Conservation (phyloP, 2,888 invertebrate species). For the Microplitis deprimator region DNA sequence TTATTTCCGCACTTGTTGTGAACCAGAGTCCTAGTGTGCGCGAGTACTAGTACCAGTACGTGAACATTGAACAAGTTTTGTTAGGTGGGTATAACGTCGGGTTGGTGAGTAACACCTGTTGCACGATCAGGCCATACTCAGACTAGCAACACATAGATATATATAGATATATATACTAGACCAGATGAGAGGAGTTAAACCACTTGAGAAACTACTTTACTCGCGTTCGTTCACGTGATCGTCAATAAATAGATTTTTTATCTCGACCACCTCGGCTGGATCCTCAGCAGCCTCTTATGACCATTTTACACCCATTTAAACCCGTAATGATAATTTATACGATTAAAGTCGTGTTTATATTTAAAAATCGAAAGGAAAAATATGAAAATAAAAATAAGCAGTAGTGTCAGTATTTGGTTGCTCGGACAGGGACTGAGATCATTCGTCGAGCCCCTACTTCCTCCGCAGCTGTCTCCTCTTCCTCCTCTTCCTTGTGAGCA, state of each 20-base stretch:
- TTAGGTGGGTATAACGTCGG: background rate
- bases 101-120: slow-evolving; percentile 28
- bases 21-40: background rate
- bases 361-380: background rate
- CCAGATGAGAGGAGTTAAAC: background rate
- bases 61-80: slow-evolving; percentile 2
- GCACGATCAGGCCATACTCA: slow-evolving; percentile 23
- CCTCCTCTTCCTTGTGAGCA: slow-evolving; percentile 14
- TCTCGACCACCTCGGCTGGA: slow-evolving; percentile 16
- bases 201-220: slow-evolving; percentile 1
- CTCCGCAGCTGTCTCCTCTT: slow-evolving; percentile 39
- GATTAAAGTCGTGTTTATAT: background rate
- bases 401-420: background rate
- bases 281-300: too few relatives aligned
- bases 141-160: background rate
- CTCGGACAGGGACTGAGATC: background rate
- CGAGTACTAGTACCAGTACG: background rate
- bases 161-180: too few relatives aligned
- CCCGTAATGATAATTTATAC: too few relatives aligned
- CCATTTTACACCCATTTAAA: too few relatives aligned
- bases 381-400: background rate
- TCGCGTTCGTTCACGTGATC: slow-evolving; percentile 11
- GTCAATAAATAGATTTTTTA: slow-evolving; percentile 51
- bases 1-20: background rate
- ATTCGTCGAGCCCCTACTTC: slow-evolving; percentile 20